Base-by-base conservation (phyloP, 2,888 invertebrate genomes). In the Drosophila meridiana region DNA sequence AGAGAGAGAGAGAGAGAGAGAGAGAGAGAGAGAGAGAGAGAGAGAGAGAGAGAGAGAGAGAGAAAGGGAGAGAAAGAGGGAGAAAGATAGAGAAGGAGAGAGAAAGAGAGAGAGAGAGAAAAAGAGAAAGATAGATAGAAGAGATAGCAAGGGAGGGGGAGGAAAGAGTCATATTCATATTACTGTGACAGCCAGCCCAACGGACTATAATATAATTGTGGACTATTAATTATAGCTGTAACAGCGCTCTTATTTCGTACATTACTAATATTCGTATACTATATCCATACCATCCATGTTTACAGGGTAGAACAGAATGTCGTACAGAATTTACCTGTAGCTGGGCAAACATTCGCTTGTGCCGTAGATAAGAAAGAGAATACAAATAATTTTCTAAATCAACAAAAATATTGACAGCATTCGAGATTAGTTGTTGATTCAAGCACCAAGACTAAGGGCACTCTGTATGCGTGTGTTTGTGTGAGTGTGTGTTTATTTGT, bases 281-380 rank as follows among this genome's bases (percentile, higher is more conserved):
- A 4, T 14, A 40, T 14, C 20, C 20, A 20, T 20, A 20, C 20
- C 20, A 20, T 9, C 0, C 42, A 14, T 47, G 14, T 30, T 7
- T 14, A n/a, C 40, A 55, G 38, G 28, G 38, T 40, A 40, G 11
- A 34, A n/a, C 32, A n/a, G 6, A 26, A 26, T 3, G 28, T 14
- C 34, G 2, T 58, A 6, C 6, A 36, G 34, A 43, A 34, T n/a
- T 32, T 43, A 34, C 42, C 53, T 55, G 57, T 36, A 8, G 59
- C 56, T 57, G 28, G 9, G 7, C 59, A 64, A 63, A 64, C 47
- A 58, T 11, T 30, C 20, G 30, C 57, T n/a, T 56, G 56, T 45
- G 43, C 28, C 56, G 26, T 9, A 47, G 63, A 30, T 58, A 47
- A 30, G 26, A 55, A 55, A 38, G 7, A 32, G 3, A 34, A 43